Evolutionary conservation across 2,113 vertebrate genomes (phyloP).

Genomic region (Myotis davidii): DNA sequence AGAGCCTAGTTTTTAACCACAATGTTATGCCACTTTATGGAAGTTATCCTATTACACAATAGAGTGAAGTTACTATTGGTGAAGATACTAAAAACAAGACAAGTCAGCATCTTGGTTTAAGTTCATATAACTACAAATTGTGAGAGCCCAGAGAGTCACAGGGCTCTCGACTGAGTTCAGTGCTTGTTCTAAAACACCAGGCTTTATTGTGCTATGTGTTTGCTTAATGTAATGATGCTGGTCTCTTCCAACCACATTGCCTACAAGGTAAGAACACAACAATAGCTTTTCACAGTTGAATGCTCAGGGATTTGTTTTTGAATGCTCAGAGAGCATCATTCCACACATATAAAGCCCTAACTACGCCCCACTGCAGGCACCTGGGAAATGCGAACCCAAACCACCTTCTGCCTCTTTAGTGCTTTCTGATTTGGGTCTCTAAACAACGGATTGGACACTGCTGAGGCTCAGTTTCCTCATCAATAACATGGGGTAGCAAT

Average conservation of each 20-base stretch:
- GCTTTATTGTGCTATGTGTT: not conserved
- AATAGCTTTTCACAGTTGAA: not conserved
- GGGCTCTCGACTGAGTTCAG: accelerated
- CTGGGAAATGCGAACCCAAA: not conserved
- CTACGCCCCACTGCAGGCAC: not conserved
- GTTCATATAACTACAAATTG: not conserved
- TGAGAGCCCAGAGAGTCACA: not conserved
- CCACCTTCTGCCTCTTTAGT: not conserved
- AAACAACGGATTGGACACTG: not conserved
- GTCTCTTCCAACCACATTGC: not conserved
- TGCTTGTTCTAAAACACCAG: not conserved
- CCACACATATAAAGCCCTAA: not conserved
- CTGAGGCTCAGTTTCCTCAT: not conserved
- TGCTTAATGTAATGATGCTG: not conserved
- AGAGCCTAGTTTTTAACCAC: not conserved
- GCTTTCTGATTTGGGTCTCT: not conserved
- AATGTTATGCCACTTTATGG: not conserved
- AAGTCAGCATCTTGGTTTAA: not conserved
- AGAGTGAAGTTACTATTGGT: not conserved
- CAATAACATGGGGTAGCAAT: not conserved
- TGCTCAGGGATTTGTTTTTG: not conserved
- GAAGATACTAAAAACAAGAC: not conserved
- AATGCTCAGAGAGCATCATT: too few relatives aligned
- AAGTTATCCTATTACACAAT: not conserved
- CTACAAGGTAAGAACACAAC: not conserved